Conservation (phyloP, 2,113 vertebrate genomes). For the Leptosomus discolor region DNA sequence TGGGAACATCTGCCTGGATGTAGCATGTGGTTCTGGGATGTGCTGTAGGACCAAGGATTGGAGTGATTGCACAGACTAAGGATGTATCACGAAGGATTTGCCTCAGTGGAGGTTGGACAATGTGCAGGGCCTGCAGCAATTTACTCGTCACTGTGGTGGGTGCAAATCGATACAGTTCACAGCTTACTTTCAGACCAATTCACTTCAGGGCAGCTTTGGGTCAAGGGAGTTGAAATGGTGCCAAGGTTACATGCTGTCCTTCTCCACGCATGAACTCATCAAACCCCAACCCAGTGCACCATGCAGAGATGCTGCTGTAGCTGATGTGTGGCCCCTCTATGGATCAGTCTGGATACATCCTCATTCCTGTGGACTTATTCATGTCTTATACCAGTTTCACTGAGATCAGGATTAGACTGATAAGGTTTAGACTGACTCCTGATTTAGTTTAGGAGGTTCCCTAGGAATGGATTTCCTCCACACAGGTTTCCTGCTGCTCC, state of each 20-base stretch:
- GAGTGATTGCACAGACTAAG: not conserved
- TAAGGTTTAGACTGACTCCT: not conserved
- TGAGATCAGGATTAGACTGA: not conserved
- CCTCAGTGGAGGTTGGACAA: not conserved
- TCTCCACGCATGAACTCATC: not conserved
- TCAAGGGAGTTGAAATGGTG: not conserved
- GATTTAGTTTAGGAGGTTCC: not conserved
- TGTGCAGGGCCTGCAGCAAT: not conserved
- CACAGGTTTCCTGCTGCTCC: not conserved
- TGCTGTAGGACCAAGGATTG: not conserved
- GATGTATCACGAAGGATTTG: not conserved
- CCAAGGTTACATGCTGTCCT: not conserved
- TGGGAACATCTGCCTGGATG: not conserved
- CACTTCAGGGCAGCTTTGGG: not conserved
- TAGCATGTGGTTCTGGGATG: not conserved
- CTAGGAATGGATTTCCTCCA: not conserved
- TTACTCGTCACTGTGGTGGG: not conserved
- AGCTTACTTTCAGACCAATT: not conserved
- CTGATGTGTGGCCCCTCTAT: not conserved
- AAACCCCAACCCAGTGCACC: not conserved
- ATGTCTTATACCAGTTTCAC: not conserved
- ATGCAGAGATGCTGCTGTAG: not conserved
- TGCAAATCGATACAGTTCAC: not conserved
- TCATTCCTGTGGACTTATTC: not conserved
- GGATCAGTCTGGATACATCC: not conserved